Evolutionary conservation across 2,797 vertebrate species (phyloP).

Genomic region (Pelodytes ibericus): DNA sequence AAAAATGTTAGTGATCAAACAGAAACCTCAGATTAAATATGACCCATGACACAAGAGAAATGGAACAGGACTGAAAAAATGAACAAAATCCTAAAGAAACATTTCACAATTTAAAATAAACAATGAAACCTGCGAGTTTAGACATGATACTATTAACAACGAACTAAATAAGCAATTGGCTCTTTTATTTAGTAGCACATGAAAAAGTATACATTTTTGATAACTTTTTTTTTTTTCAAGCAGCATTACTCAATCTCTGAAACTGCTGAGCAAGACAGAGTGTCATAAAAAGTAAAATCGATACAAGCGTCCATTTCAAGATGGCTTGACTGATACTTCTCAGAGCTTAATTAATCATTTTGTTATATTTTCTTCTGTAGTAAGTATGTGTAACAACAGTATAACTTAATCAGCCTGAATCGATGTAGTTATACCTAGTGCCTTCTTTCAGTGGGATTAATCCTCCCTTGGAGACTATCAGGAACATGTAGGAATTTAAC

Average conservation of each 20-base stretch:
- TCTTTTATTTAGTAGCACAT: too few relatives aligned
- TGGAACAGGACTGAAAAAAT: too few relatives aligned
- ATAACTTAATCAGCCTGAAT: slow-evolving; percentile 5
- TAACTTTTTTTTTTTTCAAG: background rate
- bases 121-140: too few relatives aligned
- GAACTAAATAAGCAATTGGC: too few relatives aligned
- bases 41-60: too few relatives aligned
- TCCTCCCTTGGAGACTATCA: slow-evolving; percentile 62
- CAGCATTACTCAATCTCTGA: background rate
- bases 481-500: slow-evolving; percentile 61
- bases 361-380: background rate
- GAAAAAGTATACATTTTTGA: too few relatives aligned
- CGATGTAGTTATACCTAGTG: slow-evolving; percentile 59
- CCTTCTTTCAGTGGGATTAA: slow-evolving; percentile 53
- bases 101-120: too few relatives aligned
- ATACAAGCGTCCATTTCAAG: background rate
- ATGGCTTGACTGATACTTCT: background rate
- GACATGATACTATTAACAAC: too few relatives aligned
- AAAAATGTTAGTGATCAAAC: too few relatives aligned
- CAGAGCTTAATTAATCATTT: background rate
- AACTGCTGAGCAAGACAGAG: background rate
- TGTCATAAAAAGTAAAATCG: background rate
- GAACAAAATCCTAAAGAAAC: too few relatives aligned
- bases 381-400: slow-evolving; percentile 4
- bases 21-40: too few relatives aligned